Base-by-base conservation (phyloP, 2,888 invertebrate species). In the Caradrina kadenii region DNA sequence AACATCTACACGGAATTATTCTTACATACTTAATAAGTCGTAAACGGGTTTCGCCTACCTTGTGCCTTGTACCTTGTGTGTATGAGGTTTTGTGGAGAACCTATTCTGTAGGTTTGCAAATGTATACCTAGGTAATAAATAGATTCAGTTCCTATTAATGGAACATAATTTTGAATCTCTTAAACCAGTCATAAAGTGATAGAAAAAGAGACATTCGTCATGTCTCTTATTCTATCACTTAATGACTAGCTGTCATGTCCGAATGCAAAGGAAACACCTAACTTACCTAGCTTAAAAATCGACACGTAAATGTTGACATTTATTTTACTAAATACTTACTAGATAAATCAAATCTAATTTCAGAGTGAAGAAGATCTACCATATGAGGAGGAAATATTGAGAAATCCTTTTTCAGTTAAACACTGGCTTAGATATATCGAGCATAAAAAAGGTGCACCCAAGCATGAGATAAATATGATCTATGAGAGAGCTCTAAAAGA, bases 381-480 rank as follows among this genome's bases (percentile, higher is more conserved):
- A 0, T 99, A 99, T 91, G 99, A 99, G 93, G 99, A 99, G 93
- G 99, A 99, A 94, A 99, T 99, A 85, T 96, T 99, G 50, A 96
- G 99, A 77, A 99, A 99, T 95, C 99, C 99, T 0, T 99, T 98
- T 93, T 99, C 99, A 1, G 98, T 99, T 0, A 99, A 99, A 92
- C 99, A 99, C 90, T 99, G 99, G 99, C 96, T 99, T 65, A 97
- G 99, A 21, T 99, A 99, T 89, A 98, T 99, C 68, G 99, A 99
- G 71, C 99, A 99, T 91, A 99, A 99, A 89, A 98, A 98, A 89
- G 97, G 97, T 83, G 97, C 98, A 0, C 97, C 98, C 0, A 98
- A 97, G 90, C 96, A 97, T 91, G 97, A 97, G 74, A 97, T 99
- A 2, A 99, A 99, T 91, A 96, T 99, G 86, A 98, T 99, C 5